A percentile compares a stretch with the other conserved stretches of the same genome.
phyloP scores from a whole-genome alignment of 2,113 vertebrate species.

The Percina caprodes region DNA sequence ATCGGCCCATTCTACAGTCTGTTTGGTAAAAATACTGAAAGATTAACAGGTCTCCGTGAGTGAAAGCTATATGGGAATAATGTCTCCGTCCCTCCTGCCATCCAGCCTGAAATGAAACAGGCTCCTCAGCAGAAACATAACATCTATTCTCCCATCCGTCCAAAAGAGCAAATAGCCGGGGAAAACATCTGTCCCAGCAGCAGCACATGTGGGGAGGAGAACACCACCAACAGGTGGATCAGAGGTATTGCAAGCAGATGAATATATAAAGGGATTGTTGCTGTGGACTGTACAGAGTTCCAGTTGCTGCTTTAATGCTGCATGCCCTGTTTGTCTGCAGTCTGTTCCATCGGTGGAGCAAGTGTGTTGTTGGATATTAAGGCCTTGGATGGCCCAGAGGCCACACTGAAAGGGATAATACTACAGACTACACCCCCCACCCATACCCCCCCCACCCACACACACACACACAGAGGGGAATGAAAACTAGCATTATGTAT shows the following conservation, averaged over 20 bases:
- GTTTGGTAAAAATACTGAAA: slow-evolving; percentile 49
- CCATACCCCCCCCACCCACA: not conserved
- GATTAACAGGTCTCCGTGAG: slow-evolving; percentile 20
- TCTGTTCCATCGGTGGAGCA: slow-evolving; percentile 41
- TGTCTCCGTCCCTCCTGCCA: not conserved
- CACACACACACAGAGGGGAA: not conserved
- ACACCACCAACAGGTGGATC: slow-evolving; percentile 59
- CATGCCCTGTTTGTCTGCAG: slow-evolving; percentile 63
- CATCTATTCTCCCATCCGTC: slow-evolving; percentile 1
- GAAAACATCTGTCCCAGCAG: slow-evolving; percentile 46
- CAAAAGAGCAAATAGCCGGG: slow-evolving; percentile 37
- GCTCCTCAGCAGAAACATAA: slow-evolving; percentile 9
- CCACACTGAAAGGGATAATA: slow-evolving; percentile 57
- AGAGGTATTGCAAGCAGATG: slow-evolving; percentile 85
- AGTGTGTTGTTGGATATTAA: slow-evolving; percentile 68
- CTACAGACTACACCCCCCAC: slow-evolving; percentile 11
- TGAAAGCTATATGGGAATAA: slow-evolving; percentile 19
- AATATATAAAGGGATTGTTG: slow-evolving; percentile 86
- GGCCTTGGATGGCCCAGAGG: slow-evolving; percentile 75
- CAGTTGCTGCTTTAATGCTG: slow-evolving; percentile 67
- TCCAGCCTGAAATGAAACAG: slow-evolving; percentile 17
- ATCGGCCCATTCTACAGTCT: not conserved
- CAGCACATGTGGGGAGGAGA: slow-evolving; percentile 50
- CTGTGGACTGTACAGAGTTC: slow-evolving; percentile 79
- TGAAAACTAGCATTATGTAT: slow-evolving; percentile 3